These are phyloP conservation scores for Ferrisia virgata DNA, from an alignment of 2,888 invertebrate species.

Conservation along the genomic window DNA sequence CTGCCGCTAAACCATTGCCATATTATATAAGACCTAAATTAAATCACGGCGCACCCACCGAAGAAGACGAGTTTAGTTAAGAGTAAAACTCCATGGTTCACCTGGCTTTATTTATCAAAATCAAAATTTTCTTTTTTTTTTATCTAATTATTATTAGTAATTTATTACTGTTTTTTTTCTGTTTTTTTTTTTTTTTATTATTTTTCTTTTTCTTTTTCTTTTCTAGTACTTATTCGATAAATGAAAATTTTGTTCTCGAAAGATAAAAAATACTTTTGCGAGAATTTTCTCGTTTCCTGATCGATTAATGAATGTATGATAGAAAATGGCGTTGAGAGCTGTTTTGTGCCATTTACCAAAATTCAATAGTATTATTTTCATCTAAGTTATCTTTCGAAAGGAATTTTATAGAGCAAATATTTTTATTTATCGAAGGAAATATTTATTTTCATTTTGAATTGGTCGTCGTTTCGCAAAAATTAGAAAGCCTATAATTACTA, in stretches of 20 bases:
- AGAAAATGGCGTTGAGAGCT: background rate
- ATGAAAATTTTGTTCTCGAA: constrained; percentile 13
- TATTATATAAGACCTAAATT: constrained; percentile 35
- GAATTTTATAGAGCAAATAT: background rate
- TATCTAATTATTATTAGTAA: background rate
- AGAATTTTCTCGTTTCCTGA: background rate
- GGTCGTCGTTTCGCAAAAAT: background rate
- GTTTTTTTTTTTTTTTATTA: background rate
- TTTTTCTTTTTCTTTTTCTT: background rate
- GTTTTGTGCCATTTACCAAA: background rate
- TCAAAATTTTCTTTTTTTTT: constrained; percentile 21
- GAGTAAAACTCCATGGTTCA: background rate
- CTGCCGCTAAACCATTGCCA: constrained; percentile 35
- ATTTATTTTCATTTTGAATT: background rate
- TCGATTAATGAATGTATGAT: background rate
- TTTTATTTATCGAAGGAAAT: constrained; percentile 4
- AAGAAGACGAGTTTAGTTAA: constrained; percentile 34
- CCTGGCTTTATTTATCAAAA: background rate
- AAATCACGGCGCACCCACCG: background rate
- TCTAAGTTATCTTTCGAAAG: background rate
- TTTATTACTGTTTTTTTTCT: no score
- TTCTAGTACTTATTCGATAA: background rate
- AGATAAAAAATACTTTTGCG: background rate
- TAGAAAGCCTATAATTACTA: no score
- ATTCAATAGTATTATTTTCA: background rate